These are phyloP conservation scores for Brachypteracias leptosomus DNA, from an alignment of 2,113 vertebrate species.

Conservation along the genomic window DNA sequence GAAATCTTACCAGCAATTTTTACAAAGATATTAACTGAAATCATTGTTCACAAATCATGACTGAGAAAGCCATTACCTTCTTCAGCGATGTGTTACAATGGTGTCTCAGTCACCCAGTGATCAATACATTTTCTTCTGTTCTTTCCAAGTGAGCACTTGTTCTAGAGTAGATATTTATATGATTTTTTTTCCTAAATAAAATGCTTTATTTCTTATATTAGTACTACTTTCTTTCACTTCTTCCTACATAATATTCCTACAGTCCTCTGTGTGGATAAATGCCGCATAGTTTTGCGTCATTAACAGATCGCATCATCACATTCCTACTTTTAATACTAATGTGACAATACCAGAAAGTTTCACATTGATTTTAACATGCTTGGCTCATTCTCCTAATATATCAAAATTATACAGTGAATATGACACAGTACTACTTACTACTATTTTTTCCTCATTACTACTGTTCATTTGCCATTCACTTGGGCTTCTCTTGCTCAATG, in stretches of 20 bases:
- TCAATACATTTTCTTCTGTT: background rate
- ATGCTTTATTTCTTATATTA: background rate
- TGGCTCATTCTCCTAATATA: background rate
- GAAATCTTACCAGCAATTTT: background rate
- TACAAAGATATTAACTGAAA: background rate
- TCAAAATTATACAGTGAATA: background rate
- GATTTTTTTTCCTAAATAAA: background rate
- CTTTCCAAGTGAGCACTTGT: background rate
- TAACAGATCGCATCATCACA: background rate
- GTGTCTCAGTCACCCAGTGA: background rate
- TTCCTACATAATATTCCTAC: background rate
- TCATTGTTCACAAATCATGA: background rate
- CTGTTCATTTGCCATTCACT: background rate
- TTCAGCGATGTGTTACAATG: background rate
- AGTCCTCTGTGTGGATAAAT: background rate
- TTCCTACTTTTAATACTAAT: background rate
- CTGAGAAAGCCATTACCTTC: background rate
- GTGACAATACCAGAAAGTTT: background rate
- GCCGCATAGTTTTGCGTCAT: background rate
- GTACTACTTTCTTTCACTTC: background rate
- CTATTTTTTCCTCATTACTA: background rate
- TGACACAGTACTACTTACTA: background rate
- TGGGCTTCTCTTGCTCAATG: background rate
- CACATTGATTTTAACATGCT: background rate
- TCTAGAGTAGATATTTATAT: background rate